Conservation (phyloP, 2,113 vertebrate species). For the Aleadryas rufinucha region DNA sequence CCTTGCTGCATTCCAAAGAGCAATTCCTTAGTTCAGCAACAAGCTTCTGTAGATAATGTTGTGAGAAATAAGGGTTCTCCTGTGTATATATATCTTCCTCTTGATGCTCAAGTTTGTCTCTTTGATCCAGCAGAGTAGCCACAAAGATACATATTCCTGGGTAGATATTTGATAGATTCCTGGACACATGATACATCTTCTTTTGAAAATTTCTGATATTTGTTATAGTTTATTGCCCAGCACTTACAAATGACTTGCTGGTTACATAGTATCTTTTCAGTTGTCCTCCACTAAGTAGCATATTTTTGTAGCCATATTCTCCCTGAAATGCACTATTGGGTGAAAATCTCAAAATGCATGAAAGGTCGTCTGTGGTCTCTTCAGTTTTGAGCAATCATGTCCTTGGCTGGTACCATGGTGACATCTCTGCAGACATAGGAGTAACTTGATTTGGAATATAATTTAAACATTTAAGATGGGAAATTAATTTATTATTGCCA, state of each 20-base stretch:
- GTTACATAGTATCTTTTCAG: background rate
- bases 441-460: background rate
- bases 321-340: background rate
- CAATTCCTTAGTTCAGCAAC: background rate
- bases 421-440: background rate
- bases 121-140: background rate
- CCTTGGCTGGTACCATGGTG: background rate
- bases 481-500: background rate
- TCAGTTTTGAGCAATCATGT: background rate
- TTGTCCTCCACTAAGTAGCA: background rate
- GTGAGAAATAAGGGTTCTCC: background rate
- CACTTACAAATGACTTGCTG: background rate
- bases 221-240: background rate
- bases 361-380: background rate
- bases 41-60: background rate
- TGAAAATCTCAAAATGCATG: background rate
- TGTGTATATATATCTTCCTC: fast-evolving
- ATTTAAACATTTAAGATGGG: background rate
- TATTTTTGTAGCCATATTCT: background rate
- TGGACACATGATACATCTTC: background rate
- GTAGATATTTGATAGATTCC: background rate
- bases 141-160: background rate
- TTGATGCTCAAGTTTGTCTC: background rate
- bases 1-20: background rate
- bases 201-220: background rate